Evolutionary conservation across 2,113 vertebrate genomes (phyloP).

Genomic region (Sinocyclocheilus anophthalmus): DNA sequence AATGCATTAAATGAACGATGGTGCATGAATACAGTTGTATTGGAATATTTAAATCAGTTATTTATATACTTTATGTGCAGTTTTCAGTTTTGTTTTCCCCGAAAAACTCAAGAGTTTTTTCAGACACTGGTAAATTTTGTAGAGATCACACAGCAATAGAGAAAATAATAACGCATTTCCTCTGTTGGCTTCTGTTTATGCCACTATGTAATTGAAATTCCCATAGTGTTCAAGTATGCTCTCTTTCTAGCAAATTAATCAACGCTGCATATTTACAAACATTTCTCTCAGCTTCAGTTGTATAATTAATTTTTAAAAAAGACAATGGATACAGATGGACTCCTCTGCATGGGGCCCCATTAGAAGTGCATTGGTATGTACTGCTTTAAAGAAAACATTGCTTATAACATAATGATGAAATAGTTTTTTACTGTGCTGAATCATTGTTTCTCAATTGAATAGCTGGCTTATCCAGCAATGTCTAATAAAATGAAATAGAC

Average conservation of each 20-base stretch:
- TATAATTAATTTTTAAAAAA: neutral
- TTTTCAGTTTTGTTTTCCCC: no score
- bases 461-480: neutral
- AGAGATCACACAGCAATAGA: neutral
- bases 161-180: neutral
- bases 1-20: no score
- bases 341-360: neutral
- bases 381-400: neutral
- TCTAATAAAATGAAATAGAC: constrained; percentile 18
- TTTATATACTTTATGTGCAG: no score
- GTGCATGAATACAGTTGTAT: no score
- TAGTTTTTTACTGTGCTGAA: neutral
- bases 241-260: constrained; percentile 6
- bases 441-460: constrained; percentile 1
- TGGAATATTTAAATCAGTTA: no score
- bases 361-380: neutral
- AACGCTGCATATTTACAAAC: neutral
- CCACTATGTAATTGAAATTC: neutral
- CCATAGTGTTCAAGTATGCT: constrained; percentile 1
- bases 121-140: neutral
- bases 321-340: neutral
- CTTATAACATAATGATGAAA: neutral
- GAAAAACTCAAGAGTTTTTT: no score
- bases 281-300: neutral
- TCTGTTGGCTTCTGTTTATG: neutral